Evolutionary conservation across 1,140 invertebrate genomes (phyloP).

Genomic region (Heliconius melpomene): DNA sequence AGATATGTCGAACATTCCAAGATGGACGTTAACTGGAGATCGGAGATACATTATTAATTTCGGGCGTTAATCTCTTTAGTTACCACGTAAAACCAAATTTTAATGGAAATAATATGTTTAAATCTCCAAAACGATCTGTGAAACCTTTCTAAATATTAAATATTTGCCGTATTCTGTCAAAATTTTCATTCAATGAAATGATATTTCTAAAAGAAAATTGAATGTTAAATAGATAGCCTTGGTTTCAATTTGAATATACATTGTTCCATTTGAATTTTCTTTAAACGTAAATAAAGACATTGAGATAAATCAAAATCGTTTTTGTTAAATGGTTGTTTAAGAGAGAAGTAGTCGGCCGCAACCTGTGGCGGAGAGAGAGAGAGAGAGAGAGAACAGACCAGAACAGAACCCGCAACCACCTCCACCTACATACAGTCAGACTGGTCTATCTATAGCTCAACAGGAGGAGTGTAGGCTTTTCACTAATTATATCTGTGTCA

Average conservation of each 20-base stretch:
- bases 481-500: not conserved
- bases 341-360: no score
- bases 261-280: conserved; percentile 8
- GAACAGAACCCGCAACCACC: no score
- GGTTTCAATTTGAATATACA: not conserved
- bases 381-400: no score
- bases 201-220: not conserved
- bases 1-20: no score
- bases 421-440: no score
- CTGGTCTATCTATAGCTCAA: not conserved
- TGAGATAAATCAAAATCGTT: not conserved
- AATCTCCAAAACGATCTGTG: no score
- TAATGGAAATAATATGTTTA: not conserved
- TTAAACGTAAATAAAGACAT: not conserved
- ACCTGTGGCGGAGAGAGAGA: no score
- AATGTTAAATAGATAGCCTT: not conserved
- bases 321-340: not conserved
- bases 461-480: not conserved
- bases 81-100: no score
- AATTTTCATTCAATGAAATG: not conserved
- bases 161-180: not conserved
- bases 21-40: no score
- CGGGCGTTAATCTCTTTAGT: no score
- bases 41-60: no score
- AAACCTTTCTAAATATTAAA: not conserved